Evolutionary conservation across 2,888 invertebrate species (phyloP).

Genomic region (Zygaena filipendulae): DNA sequence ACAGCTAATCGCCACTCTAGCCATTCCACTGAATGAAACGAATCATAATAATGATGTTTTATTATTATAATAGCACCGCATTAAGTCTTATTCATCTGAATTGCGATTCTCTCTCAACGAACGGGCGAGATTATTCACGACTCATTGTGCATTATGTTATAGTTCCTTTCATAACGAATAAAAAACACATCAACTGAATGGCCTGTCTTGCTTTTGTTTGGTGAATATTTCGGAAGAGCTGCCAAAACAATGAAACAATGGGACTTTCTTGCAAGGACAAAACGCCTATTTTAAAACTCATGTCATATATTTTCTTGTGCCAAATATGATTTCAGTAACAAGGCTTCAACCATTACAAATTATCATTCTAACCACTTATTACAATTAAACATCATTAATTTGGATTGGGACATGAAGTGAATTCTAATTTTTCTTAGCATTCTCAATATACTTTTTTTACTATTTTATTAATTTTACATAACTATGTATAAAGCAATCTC

Average conservation of each 20-base stretch:
- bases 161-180: slow-evolving; percentile 45
- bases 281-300: too few relatives aligned
- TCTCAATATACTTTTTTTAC: too few relatives aligned
- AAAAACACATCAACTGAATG: slow-evolving; percentile 45
- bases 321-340: too few relatives aligned
- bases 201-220: slow-evolving; percentile 40
- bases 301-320: too few relatives aligned
- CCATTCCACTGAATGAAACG: slow-evolving; percentile 32
- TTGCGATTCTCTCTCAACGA: slow-evolving; percentile 35
- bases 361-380: too few relatives aligned
- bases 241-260: slow-evolving; percentile 38
- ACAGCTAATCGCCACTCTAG: slow-evolving; percentile 26
- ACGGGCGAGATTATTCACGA: slow-evolving; percentile 52
- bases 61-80: slow-evolving; percentile 30
- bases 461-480: too few relatives aligned
- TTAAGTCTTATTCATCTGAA: slow-evolving; percentile 36
- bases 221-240: slow-evolving; percentile 41
- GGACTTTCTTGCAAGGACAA: too few relatives aligned
- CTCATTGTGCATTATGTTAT: slow-evolving; percentile 50
- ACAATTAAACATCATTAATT: too few relatives aligned
- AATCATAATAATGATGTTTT: slow-evolving; percentile 39
- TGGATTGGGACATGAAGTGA: too few relatives aligned
- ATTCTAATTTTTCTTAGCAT: too few relatives aligned
- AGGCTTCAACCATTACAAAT: too few relatives aligned
- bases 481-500: too few relatives aligned